Evolutionary conservation across 2,113 vertebrate genomes (phyloP), one percentile per base, ranked within the genome.

Genomic region (Brachirus orientalis): DNA sequence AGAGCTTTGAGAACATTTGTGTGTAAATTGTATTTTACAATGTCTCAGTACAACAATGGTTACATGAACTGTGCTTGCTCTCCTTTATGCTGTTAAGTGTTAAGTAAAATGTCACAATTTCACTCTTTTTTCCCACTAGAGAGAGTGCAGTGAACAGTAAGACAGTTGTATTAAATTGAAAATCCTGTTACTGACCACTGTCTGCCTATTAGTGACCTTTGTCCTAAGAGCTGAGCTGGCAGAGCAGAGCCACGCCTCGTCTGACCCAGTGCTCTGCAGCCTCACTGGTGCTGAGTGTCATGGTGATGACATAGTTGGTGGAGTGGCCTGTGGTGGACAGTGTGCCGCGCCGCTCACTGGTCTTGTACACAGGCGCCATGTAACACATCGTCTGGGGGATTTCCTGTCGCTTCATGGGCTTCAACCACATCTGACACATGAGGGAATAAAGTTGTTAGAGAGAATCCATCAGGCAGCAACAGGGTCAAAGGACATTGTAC

Each of bases 291-390:
- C 92, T 91, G 6, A 98, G 93, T 6, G 88, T 93, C 93, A 95
- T 92, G 35, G 94, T 88, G 0, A 95, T 93, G 44, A 96, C 94
- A 0, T 95, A 97, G 48, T 96, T 98, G 17, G 95, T 98, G 53
- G 95, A 97, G 43, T 96, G 95, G 5, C 95, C 96, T 0, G 95
- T 96, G 22, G 96, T 95, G 51, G 96, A 97, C 45, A 97, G 74
- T 0, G 92, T 92, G 4, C 95, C 96, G 14, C 95, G 90, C 35
- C 96, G 91, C 85, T 98, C 95, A 0, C 95, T 95, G 8, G 95
- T 97, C 84, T 98, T 96, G 74, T 96, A 97, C 63, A 96, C 58
- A 0, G 95, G 95, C 10, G 86, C 90, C 14, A 94, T 2, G 7
- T 96, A 96, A 57, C 93, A 92, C 8, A 90, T 92, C 8, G 92